A percentile compares a stretch with the other conserved stretches of the same genome.
These are phyloP conservation scores for Okapia johnstoni DNA, from an alignment of 2,113 vertebrate genomes.

Conservation along the genomic window DNA sequence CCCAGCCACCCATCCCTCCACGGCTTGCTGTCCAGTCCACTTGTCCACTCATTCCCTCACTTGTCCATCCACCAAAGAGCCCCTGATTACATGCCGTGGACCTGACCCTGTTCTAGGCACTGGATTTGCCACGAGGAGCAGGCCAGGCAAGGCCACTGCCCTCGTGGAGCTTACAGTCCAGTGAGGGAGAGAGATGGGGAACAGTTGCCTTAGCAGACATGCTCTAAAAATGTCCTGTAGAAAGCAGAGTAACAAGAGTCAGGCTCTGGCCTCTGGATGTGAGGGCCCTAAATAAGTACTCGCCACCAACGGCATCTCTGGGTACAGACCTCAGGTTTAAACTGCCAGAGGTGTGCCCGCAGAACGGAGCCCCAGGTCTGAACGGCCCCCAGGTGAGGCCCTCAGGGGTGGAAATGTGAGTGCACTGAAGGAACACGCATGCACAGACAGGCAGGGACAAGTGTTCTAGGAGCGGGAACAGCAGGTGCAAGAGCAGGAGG, in stretches of 20 bases:
- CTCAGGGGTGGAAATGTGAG: background rate
- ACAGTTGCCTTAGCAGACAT: background rate
- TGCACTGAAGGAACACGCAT: background rate
- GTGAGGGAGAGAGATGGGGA: background rate
- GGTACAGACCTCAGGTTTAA: background rate
- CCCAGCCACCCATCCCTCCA: background rate
- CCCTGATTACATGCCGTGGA: background rate
- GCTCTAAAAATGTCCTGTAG: background rate
- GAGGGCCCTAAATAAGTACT: background rate
- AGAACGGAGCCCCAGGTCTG: background rate
- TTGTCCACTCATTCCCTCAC: background rate
- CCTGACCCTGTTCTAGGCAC: background rate
- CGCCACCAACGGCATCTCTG: accelerated
- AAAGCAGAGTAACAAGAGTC: background rate
- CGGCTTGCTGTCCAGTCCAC: background rate
- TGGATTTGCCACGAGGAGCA: background rate
- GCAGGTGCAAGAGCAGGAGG: background rate
- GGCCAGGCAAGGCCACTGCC: background rate
- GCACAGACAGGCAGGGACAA: background rate
- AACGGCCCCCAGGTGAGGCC: background rate
- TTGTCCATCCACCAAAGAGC: no score
- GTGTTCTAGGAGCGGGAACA: background rate
- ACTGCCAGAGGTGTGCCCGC: background rate
- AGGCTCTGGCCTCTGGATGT: background rate
- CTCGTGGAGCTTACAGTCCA: constrained; percentile 21